Percentiles rank a stretch among this genome's conserved stretches.
phyloP scores from a whole-genome alignment of 2,113 vertebrate species.

The Paraplagusia blochii region DNA sequence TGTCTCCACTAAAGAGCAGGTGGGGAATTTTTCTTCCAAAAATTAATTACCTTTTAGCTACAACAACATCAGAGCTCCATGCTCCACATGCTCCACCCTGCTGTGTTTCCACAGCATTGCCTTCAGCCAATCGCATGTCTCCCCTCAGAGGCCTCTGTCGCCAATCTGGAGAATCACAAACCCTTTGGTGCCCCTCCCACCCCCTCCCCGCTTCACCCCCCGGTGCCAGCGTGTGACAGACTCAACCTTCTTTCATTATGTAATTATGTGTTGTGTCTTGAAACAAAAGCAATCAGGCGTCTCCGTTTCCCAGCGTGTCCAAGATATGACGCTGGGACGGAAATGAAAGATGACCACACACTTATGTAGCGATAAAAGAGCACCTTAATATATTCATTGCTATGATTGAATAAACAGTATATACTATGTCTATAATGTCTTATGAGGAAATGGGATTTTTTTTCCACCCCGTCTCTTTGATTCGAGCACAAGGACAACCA shows the following conservation, averaged over 20 bases:
- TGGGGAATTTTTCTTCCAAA: slow-evolving; percentile 28
- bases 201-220: too few relatives aligned
- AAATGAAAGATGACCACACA: slow-evolving; percentile 46
- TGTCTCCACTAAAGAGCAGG: slow-evolving; percentile 15
- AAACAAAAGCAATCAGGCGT: slow-evolving; percentile 42
- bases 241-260: slow-evolving; percentile 45
- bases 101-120: slow-evolving; percentile 45
- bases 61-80: slow-evolving; percentile 43
- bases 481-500: neutral
- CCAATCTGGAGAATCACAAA: slow-evolving; percentile 57
- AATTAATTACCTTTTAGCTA: slow-evolving; percentile 39
- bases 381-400: neutral
- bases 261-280: slow-evolving; percentile 49
- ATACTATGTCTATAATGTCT: neutral
- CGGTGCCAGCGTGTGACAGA: slow-evolving; percentile 7
- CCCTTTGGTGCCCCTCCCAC: too few relatives aligned
- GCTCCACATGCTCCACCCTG: slow-evolving; percentile 14
- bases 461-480: neutral
- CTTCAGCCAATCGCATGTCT: slow-evolving; percentile 32
- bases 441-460: too few relatives aligned
- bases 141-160: slow-evolving; percentile 23
- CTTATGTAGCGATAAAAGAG: slow-evolving; percentile 32
- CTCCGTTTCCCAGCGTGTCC: slow-evolving; percentile 13
- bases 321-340: slow-evolving; percentile 24
- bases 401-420: neutral